Evolutionary conservation across 1,140 invertebrate species (phyloP).

Genomic region (Lasioglossum albipes): DNA sequence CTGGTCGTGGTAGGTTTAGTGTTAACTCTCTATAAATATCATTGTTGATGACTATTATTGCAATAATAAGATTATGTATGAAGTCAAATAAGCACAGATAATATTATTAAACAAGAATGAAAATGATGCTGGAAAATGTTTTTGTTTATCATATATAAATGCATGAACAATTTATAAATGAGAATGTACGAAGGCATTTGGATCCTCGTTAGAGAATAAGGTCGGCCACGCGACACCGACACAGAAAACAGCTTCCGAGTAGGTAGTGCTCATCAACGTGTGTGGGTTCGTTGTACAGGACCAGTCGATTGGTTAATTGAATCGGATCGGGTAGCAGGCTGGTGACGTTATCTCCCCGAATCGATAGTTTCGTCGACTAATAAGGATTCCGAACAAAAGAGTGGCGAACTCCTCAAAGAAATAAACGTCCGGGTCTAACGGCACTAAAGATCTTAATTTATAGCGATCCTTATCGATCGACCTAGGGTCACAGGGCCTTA

Average conservation of each 20-base stretch:
- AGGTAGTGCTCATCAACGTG: neutral
- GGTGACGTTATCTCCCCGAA: slow-evolving; percentile 38
- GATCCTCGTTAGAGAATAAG: neutral
- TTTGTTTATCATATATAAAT: no score
- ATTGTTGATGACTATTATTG: no score
- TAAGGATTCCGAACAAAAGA: slow-evolving; percentile 24
- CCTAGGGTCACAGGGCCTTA: slow-evolving; percentile 38
- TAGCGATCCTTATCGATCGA: slow-evolving; percentile 52
- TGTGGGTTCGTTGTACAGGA: slow-evolving; percentile 6
- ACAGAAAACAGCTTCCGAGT: slow-evolving; percentile 14
- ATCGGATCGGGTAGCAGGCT: slow-evolving; percentile 14
- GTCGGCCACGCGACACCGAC: slow-evolving; percentile 1
- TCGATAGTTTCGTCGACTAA: slow-evolving; percentile 40
- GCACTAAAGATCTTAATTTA: slow-evolving; percentile 59
- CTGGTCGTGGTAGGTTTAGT: no score
- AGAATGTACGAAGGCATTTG: no score
- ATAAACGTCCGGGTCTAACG: slow-evolving; percentile 26
- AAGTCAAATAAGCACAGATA: no score
- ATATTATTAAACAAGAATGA: no score
- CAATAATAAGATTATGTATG: no score
- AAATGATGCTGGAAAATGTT: no score
- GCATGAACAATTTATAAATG: no score
- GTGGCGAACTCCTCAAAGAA: slow-evolving; percentile 4
- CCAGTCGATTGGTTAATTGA: slow-evolving; percentile 48
- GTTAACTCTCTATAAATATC: no score